These are phyloP conservation scores for Pollenia angustigena DNA, from an alignment of 2,888 invertebrate species.

Conservation along the genomic window DNA sequence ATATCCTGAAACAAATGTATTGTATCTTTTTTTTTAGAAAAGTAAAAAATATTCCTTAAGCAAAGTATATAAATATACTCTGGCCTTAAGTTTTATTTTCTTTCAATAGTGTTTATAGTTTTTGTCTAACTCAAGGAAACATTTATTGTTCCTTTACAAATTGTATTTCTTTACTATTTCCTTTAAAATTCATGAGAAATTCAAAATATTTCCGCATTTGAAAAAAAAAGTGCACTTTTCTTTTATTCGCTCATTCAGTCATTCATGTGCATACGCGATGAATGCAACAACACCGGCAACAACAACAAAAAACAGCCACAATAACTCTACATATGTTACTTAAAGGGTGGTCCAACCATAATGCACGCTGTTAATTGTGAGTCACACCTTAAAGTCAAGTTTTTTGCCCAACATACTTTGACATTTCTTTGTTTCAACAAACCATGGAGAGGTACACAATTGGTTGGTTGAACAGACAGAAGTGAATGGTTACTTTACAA, in stretches of 20 bases:
- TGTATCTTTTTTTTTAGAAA: neutral
- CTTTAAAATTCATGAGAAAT: conserved; percentile 64
- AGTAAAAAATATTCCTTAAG: no score
- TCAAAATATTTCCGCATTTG: conserved; percentile 65
- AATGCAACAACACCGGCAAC: conserved; percentile 19
- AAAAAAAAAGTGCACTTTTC: conserved; percentile 39
- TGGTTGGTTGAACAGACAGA: no score
- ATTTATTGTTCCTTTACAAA: conserved; percentile 58
- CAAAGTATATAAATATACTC: no score
- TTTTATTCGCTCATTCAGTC: neutral
- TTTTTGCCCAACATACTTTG: no score
- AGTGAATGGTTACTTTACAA: no score
- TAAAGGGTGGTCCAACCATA: neutral
- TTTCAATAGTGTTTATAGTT: conserved; percentile 23
- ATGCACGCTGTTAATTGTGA: no score
- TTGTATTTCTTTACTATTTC: conserved; percentile 63
- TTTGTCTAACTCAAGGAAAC: conserved; percentile 54
- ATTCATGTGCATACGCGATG: conserved; percentile 59
- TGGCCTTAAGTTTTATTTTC: conserved; percentile 22
- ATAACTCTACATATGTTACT: neutral
- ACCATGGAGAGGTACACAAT: no score
- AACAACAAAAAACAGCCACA: neutral
- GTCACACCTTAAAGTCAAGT: no score
- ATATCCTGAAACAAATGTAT: no score
- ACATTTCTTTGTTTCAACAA: no score